Percentiles rank a stretch among this genome's conserved stretches.
Conservation (phyloP, 2,113 vertebrate genomes). For the Prietella phreatophila region DNA sequence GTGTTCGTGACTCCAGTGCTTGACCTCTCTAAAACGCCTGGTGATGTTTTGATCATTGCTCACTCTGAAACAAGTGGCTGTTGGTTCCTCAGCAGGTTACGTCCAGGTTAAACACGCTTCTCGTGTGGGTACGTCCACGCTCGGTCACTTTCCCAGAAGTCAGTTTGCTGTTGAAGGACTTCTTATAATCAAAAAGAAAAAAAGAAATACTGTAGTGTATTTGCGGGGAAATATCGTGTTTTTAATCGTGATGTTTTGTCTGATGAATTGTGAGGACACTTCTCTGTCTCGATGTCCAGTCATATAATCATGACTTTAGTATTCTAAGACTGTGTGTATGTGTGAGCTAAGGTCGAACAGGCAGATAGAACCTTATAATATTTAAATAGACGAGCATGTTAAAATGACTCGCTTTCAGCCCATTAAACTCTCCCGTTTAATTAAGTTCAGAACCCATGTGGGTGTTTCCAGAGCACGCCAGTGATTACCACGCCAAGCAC, state of each 20-base stretch:
- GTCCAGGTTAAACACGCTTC: not conserved
- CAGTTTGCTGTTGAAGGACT: not conserved
- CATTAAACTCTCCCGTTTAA: not conserved
- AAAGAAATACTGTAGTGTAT: not conserved
- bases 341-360: not conserved
- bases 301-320: not conserved
- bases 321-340: too few relatives aligned
- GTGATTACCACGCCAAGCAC: constrained; percentile 25
- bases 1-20: not conserved
- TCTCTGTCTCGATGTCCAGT: not conserved
- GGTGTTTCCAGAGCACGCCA: constrained; percentile 4
- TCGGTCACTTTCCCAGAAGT: not conserved
- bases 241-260: not conserved
- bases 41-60: constrained; percentile 16
- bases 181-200: constrained; percentile 15
- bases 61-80: constrained; percentile 20
- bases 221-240: not conserved
- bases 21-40: not conserved
- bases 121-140: not conserved
- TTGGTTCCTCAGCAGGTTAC: not conserved
- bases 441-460: not conserved
- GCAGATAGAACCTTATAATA: not conserved
- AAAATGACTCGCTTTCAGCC: not conserved
- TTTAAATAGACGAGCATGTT: not conserved
- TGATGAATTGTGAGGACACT: not conserved